Evolutionary conservation across 2,113 vertebrate genomes (phyloP).

Genomic region (Centropristis striata): DNA sequence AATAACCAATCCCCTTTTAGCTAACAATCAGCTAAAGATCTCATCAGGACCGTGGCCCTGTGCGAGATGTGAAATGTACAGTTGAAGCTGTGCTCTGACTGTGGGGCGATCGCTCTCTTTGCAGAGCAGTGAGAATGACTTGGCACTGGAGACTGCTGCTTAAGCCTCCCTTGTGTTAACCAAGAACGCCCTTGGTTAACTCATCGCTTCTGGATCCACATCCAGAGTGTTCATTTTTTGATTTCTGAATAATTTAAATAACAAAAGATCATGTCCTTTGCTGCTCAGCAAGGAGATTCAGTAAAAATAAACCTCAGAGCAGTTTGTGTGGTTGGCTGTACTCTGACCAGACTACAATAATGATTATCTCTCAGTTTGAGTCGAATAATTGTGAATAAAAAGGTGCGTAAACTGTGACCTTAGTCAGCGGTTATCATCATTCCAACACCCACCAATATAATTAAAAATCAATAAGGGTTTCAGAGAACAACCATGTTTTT

Average conservation of each 20-base stretch:
- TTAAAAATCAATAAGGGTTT: conserved; percentile 42
- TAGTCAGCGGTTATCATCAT: conserved; percentile 24
- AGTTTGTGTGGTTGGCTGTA: conserved; percentile 6
- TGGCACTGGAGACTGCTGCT: conserved; percentile 47
- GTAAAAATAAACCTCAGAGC: conserved; percentile 35
- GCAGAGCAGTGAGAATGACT: conserved; percentile 42
- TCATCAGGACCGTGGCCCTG: conserved; percentile 37
- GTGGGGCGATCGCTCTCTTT: conserved; percentile 4
- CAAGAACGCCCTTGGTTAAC: conserved; percentile 63
- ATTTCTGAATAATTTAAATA: conserved; percentile 35
- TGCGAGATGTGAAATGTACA: conserved; percentile 36
- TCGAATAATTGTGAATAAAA: conserved; percentile 32
- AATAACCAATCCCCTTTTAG: conserved; percentile 53
- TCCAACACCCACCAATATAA: conserved; percentile 43
- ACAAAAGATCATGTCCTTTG: conserved; percentile 35
- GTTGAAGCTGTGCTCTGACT: conserved; percentile 14
- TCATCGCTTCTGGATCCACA: conserved; percentile 44
- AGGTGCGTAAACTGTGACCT: conserved; percentile 8
- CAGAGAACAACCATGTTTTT: background rate
- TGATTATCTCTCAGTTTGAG: conserved; percentile 20
- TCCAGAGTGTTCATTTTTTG: conserved; percentile 23
- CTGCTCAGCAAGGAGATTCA: conserved; percentile 20
- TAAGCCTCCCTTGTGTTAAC: conserved; percentile 49
- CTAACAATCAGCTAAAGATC: conserved; percentile 51
- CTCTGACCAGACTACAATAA: conserved; percentile 26